phyloP scores from a whole-genome alignment of 2,113 vertebrate genomes.

The Rhodinocichla rosea region DNA sequence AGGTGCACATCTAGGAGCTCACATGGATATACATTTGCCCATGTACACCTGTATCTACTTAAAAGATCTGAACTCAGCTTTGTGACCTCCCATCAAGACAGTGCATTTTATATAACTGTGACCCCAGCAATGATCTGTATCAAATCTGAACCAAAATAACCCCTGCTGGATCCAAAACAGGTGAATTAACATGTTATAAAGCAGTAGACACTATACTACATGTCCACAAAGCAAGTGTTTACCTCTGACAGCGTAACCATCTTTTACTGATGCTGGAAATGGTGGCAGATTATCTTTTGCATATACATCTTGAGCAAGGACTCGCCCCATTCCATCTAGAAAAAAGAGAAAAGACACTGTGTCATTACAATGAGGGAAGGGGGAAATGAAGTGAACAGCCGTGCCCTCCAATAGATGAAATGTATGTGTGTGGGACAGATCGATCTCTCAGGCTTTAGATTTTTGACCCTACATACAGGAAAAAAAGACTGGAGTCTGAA shows the following conservation, averaged over 20 bases:
- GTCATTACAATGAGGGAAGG: background rate
- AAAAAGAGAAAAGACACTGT: background rate
- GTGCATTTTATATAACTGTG: background rate
- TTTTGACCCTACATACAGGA: background rate
- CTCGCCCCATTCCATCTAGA: conserved; percentile 96
- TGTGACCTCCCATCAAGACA: background rate
- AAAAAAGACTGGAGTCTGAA: background rate
- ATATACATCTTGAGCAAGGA: conserved; percentile 99
- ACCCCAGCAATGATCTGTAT: background rate
- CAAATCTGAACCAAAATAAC: background rate
- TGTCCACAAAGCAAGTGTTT: conserved; percentile 6
- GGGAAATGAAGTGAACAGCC: background rate
- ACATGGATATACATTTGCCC: background rate
- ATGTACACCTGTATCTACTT: accelerated
- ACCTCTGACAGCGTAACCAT: conserved; percentile 99
- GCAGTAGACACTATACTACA: background rate
- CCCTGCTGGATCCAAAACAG: background rate
- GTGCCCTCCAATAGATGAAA: background rate
- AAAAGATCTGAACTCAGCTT: background rate
- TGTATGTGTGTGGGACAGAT: background rate
- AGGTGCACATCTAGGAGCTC: background rate
- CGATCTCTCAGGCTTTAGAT: background rate
- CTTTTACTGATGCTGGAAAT: conserved; percentile 98
- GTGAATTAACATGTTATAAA: background rate
- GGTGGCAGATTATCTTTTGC: conserved; percentile 99